Evolutionary conservation across 2,797 vertebrate genomes (phyloP), one percentile per base, ranked within the genome.

Genomic region (Brachymystax lenok): DNA sequence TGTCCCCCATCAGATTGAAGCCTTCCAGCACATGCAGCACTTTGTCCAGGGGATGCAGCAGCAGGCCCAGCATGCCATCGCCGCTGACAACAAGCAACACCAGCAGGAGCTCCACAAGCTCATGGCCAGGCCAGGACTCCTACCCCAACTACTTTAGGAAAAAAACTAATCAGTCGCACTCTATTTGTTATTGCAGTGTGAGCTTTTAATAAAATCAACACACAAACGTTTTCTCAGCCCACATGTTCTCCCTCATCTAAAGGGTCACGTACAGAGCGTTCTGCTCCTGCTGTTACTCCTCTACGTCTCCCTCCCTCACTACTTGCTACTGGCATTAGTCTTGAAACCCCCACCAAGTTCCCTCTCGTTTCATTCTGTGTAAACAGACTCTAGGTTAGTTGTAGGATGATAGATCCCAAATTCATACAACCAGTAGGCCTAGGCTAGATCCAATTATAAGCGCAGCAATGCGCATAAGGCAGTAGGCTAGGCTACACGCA

Each of bases 21-120:
- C 97, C 0, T 99, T 99, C 92, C 98, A 99, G 91, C 97, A 99
- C 91, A 99, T 99, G 98, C 98, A 99, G 89, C 97, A 97, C 90
- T 99, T 99, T 17, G 98, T 99, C 10, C 97, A 98, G 92, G 98
- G 94, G 0, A 94, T 99, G 93, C 98, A 99, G 87, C 97, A 99
- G 83, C 97, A 99, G 82, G 97, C 97, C 0, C 98, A 99, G 87
- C 97, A 97, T 0, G 97, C 97, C 76, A 95, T 97, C 0, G 97
- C 97, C 0, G 94, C 95, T 0, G 98, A 99, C 85, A 97, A 99
- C 90, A 97, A 98, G 84, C 97, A 98, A 85, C 97, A 97, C 84
- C 97, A 98, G 79, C 97, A 95, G 87, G 98, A 99, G 77, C 96
- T 99, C 70, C 97, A 98, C 85, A 99, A 99, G 83, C 96, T 99